Base-by-base conservation (phyloP, 2,113 vertebrate species). In the Eurypyga helias region DNA sequence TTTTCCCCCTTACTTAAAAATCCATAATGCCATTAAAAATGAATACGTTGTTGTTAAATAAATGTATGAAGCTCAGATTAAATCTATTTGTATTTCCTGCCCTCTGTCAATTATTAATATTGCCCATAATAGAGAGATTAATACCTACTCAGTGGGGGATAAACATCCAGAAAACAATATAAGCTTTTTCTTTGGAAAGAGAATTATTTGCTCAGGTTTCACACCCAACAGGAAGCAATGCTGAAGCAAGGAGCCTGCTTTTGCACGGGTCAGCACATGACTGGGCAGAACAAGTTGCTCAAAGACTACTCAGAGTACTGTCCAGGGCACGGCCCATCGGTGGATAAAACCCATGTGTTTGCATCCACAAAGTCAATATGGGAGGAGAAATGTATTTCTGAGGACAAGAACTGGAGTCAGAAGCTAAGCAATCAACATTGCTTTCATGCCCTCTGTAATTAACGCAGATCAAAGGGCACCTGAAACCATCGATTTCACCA, bases 351-450 rank as follows among this genome's bases (percentile, higher is more conserved):
- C 36, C 67, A 25, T 41, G 57, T 81, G 80, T 83, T 61, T 83
- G 62, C 41, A 80, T 28, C 43, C 69, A 76, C 78, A 64, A n/a
- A 93, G 76, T 85, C 83, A 94, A 78, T 66, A 82, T 31, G 46
- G 75, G 82, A 69, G 66, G 58, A 92, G 90, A 84, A 93, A 72
- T 28, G 33, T 6, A 24, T 89, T 81, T 93, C 89, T 95, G 67
- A 93, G 83, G n/a, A 86, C 38, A 75, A 90, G 90, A 93, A 75
- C 31, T 31, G 23, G 54, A 96, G 90, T 86, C 83, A 96, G 79
- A 85, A 98, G 67, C 85, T 81, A 95, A 94, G 83, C 94, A 97
- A 97, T 98, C 97, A 98, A 97, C 91, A 96, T 95, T 85, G 87
- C 87, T 96, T 94, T 90, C 94, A 87, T 97, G 92, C 96, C 85